Conservation (phyloP, 2,888 invertebrate genomes). For the Molanna angustata region DNA sequence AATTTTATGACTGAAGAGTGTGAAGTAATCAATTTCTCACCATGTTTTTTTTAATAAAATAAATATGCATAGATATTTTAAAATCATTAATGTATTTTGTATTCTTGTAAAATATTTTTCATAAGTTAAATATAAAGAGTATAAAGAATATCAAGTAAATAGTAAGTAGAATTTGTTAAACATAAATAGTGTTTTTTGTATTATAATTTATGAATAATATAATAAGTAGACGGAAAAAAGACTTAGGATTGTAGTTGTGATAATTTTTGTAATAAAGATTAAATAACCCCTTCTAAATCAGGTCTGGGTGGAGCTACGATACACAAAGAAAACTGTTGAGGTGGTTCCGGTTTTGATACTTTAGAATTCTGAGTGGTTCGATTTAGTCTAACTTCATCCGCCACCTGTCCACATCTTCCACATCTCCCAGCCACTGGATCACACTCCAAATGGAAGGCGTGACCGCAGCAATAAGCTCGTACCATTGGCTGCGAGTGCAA, state of each 20-base stretch:
- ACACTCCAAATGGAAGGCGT: slow-evolving; percentile 45
- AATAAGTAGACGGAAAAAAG: not conserved
- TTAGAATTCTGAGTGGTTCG: slow-evolving; percentile 35
- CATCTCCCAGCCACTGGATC: slow-evolving; percentile 38
- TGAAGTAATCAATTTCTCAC: too few relatives aligned
- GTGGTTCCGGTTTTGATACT: slow-evolving; percentile 36
- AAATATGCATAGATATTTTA: too few relatives aligned
- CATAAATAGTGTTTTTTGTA: too few relatives aligned
- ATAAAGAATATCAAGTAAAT: too few relatives aligned
- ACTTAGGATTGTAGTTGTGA: not conserved
- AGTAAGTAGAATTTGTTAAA: too few relatives aligned
- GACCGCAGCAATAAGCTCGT: slow-evolving; percentile 33
- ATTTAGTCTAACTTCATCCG: slow-evolving; percentile 27
- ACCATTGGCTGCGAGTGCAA: slow-evolving; percentile 32
- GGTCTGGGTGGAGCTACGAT: slow-evolving; percentile 48
- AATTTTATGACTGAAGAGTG: too few relatives aligned
- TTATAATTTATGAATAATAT: too few relatives aligned
- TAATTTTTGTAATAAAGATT: slow-evolving; percentile 5
- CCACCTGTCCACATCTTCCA: slow-evolving; percentile 39
- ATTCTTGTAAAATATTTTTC: too few relatives aligned
- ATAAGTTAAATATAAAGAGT: too few relatives aligned
- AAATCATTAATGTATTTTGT: too few relatives aligned
- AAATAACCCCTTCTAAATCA: slow-evolving; percentile 46
- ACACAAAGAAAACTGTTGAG: slow-evolving; percentile 36
- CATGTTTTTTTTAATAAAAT: too few relatives aligned